Conservation (phyloP, 1,140 invertebrate species). For the Brachionus rubens region DNA sequence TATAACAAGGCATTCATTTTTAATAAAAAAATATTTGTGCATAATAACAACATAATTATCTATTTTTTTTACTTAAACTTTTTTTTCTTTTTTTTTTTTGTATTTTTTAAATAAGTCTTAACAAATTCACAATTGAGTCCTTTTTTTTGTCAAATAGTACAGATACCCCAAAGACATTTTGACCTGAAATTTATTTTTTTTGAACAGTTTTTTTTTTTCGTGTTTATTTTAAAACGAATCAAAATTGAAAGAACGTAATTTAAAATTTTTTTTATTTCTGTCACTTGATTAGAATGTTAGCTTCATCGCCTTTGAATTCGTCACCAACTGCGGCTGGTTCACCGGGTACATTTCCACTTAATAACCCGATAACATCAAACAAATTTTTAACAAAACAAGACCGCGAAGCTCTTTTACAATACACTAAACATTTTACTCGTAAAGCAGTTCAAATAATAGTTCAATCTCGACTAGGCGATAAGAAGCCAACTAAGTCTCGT, state of each 20-base stretch:
- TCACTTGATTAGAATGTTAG: slow-evolving; percentile 30
- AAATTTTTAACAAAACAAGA: slow-evolving; percentile 62
- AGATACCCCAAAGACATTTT: too few species aligned
- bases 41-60: slow-evolving; percentile 33
- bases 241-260: slow-evolving; percentile 1
- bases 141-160: neutral
- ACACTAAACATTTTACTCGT: slow-evolving; percentile 78
- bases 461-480: slow-evolving; percentile 78
- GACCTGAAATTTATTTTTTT: too few species aligned
- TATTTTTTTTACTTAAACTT: neutral
- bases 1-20: too few species aligned
- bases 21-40: slow-evolving; percentile 35
- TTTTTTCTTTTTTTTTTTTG: neutral
- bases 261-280: neutral
- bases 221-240: too few species aligned
- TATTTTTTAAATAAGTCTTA: neutral
- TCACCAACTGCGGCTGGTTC: slow-evolving; percentile 4
- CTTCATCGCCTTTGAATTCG: slow-evolving; percentile 38
- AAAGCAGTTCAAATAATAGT: slow-evolving; percentile 84
- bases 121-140: neutral
- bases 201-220: too few species aligned
- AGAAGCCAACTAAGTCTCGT: slow-evolving; percentile 70
- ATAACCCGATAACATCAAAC: neutral
- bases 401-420: slow-evolving; percentile 76
- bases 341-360: neutral